Percentiles rank a stretch among this genome's conserved stretches.
phyloP scores from a whole-genome alignment of 2,113 vertebrate species.

The Python bivittatus region DNA sequence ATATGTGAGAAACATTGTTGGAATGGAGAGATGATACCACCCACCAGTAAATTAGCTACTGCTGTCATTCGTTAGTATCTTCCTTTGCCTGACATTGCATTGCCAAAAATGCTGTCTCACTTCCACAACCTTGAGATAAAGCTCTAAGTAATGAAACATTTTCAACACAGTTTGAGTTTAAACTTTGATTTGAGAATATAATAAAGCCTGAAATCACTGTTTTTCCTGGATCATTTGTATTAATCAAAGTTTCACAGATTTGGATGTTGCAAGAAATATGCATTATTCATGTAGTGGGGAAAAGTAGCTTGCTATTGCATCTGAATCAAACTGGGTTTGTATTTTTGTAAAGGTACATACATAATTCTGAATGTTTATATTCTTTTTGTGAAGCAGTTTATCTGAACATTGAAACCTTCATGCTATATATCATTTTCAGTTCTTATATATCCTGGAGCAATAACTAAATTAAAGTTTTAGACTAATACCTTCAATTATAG shows the following conservation, averaged over 20 bases:
- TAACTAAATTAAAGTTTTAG: neutral
- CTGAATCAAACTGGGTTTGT: neutral
- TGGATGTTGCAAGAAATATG: neutral
- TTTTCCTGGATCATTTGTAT: neutral
- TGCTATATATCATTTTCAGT: neutral
- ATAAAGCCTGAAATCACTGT: neutral
- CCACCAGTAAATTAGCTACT: neutral
- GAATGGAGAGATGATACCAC: neutral
- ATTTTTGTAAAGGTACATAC: no score
- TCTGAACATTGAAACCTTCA: neutral
- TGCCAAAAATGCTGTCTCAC: neutral
- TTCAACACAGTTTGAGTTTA: no score
- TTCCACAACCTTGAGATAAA: no score
- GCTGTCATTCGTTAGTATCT: neutral
- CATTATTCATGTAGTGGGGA: neutral
- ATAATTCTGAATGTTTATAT: neutral
- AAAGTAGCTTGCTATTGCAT: neutral
- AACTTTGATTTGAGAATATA: no score
- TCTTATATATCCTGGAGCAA: neutral
- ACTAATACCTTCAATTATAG: neutral
- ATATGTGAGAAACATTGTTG: neutral
- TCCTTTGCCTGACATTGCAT: neutral
- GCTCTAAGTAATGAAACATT: no score
- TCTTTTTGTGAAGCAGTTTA: neutral
- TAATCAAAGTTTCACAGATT: neutral